A percentile compares a stretch with the other conserved stretches of the same genome.
These are phyloP conservation scores for Megathymus violae DNA, from an alignment of 1,140 invertebrate species.

Conservation along the genomic window DNA sequence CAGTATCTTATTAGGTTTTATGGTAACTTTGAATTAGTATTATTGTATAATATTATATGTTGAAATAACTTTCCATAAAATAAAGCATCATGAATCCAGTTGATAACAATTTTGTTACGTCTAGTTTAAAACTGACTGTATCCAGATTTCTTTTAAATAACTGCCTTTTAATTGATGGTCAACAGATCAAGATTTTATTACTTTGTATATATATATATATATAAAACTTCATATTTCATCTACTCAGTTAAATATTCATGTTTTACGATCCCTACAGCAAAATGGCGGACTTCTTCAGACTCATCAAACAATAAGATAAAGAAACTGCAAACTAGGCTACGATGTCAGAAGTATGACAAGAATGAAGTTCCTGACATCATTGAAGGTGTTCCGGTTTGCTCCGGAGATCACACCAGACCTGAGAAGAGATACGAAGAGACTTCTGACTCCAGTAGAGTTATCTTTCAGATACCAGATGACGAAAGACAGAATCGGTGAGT, in stretches of 20 bases:
- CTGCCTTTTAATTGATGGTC: not conserved
- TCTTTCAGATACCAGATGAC: constrained; percentile 67
- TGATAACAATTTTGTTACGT: constrained; percentile 9
- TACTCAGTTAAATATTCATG: not conserved
- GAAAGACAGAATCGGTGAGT: constrained; percentile 63
- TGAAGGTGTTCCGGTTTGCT: constrained; percentile 80
- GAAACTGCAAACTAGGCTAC: constrained; percentile 66
- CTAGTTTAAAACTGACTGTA: constrained; percentile 6
- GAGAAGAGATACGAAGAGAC: constrained; percentile 44
- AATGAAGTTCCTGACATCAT: constrained; percentile 82
- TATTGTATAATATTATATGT: not conserved
- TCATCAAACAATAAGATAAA: constrained; percentile 72
- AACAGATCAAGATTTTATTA: constrained; percentile 12
- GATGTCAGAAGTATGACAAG: constrained; percentile 76
- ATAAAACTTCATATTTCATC: not conserved
- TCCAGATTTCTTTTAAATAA: constrained; percentile 12
- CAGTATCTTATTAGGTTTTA: too few species aligned
- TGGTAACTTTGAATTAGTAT: too few species aligned
- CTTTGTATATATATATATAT: too few species aligned
- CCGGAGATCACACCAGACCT: constrained; percentile 56
- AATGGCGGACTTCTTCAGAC: constrained; percentile 79
- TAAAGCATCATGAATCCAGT: not conserved
- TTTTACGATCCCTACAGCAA: constrained; percentile 55
- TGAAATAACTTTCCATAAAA: not conserved
- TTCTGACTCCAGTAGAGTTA: constrained; percentile 52